A percentile compares a stretch with the other conserved stretches of the same genome.
These are phyloP conservation scores for Etheostoma perlongum DNA, from an alignment of 2,797 vertebrate species.

Conservation along the genomic window DNA sequence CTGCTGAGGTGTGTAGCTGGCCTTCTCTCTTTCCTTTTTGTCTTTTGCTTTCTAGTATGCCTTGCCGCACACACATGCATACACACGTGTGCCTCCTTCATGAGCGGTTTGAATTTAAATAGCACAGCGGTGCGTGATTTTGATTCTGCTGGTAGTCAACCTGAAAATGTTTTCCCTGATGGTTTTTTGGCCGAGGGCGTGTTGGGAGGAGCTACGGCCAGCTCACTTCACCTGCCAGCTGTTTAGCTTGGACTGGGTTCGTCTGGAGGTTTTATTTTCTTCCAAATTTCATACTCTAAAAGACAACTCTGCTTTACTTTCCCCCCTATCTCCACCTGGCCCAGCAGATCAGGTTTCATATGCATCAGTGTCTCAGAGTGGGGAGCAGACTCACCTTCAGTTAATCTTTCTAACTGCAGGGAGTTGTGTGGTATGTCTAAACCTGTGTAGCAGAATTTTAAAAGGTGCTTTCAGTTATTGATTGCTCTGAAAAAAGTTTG, in stretches of 20 bases:
- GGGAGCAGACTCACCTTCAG: conserved; percentile 53
- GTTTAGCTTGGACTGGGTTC: conserved; percentile 58
- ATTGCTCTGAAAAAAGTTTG: conserved; percentile 42
- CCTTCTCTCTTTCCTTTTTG: conserved; percentile 41
- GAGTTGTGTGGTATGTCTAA: conserved; percentile 44
- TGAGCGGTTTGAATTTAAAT: conserved; percentile 67
- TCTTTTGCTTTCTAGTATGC: conserved; percentile 25
- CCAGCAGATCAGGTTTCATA: conserved; percentile 60
- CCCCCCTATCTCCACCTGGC: conserved; percentile 46
- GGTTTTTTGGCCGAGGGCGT: conserved; percentile 67
- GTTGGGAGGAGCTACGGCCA: conserved; percentile 50
- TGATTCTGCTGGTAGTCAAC: conserved; percentile 72
- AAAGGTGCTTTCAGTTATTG: conserved; percentile 57
- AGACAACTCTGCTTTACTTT: conserved; percentile 36
- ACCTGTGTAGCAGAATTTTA: conserved; percentile 53
- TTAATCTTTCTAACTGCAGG: conserved; percentile 68
- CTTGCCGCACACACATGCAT: conserved; percentile 38
- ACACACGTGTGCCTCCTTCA: conserved; percentile 38
- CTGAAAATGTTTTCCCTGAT: conserved; percentile 76
- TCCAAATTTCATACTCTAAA: conserved; percentile 48
- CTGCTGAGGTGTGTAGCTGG: conserved; percentile 71
- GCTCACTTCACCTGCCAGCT: conserved; percentile 71
- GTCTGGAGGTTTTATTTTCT: conserved; percentile 37
- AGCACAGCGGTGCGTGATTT: conserved; percentile 55
- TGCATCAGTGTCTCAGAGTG: conserved; percentile 63